phyloP scores from a whole-genome alignment of 1,140 invertebrate genomes.

The Achatina immaculata region DNA sequence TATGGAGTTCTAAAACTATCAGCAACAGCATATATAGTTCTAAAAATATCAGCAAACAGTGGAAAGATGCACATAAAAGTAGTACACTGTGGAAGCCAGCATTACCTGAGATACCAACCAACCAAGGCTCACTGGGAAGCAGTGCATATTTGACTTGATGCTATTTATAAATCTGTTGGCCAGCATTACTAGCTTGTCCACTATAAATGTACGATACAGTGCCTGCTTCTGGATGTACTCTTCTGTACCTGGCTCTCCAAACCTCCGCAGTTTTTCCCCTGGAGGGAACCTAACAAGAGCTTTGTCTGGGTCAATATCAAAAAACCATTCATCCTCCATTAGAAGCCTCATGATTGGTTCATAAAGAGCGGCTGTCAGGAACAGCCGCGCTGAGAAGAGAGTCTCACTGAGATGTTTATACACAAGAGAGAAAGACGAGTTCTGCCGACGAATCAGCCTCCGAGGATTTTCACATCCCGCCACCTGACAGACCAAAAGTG shows the following conservation, averaged over 20 bases:
- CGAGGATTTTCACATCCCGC: constrained; percentile 84
- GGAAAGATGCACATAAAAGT: too few species aligned
- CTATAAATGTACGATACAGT: constrained; percentile 78
- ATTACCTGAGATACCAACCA: constrained; percentile 76
- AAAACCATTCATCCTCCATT: constrained; percentile 91
- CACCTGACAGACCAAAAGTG: constrained; percentile 86
- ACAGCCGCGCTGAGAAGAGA: constrained; percentile 91
- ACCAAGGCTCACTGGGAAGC: constrained; percentile 84
- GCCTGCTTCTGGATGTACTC: constrained; percentile 82
- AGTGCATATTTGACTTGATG: constrained; percentile 88
- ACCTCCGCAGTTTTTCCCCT: constrained; percentile 81
- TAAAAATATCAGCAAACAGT: too few species aligned
- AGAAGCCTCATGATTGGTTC: constrained; percentile 92
- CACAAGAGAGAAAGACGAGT: constrained; percentile 89
- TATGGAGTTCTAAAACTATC: too few species aligned
- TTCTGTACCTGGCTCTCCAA: constrained; percentile 81
- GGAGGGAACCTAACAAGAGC: constrained; percentile 81
- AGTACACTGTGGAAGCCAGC: too few species aligned
- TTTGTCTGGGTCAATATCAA: constrained; percentile 93
- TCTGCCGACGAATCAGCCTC: constrained; percentile 84
- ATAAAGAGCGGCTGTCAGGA: constrained; percentile 91
- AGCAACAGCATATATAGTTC: too few species aligned
- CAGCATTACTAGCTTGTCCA: constrained; percentile 85
- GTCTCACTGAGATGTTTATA: constrained; percentile 92
- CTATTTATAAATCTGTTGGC: constrained; percentile 87